Conservation (phyloP, 2,113 vertebrate genomes). For the Psilopogon haemacephalus region DNA sequence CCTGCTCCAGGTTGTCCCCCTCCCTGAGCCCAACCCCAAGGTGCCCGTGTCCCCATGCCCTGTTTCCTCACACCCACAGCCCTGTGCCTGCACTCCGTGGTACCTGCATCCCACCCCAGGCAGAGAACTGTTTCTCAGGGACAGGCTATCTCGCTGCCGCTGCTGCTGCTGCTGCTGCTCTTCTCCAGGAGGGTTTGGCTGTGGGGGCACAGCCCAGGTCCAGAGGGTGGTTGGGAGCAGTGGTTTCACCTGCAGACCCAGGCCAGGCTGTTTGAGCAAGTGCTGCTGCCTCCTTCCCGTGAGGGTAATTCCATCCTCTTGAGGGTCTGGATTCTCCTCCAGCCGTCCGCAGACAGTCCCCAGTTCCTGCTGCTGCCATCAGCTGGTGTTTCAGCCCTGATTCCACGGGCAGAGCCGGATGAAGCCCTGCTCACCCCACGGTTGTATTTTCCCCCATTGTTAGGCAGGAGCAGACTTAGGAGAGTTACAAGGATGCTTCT, state of each 20-base stretch:
- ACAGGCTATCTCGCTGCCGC: not conserved
- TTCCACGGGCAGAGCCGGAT: not conserved
- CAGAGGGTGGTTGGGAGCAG: accelerated
- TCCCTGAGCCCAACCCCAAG: not conserved
- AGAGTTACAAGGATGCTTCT: not conserved
- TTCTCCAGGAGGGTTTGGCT: not conserved
- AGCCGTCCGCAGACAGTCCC: not conserved
- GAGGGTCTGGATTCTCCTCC: not conserved
- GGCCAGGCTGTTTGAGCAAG: not conserved
- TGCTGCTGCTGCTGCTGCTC: not conserved
- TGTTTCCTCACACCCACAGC: not conserved
- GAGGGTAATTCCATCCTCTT: not conserved
- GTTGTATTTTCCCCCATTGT: not conserved
- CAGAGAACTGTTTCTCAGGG: not conserved
- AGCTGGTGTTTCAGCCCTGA: not conserved
- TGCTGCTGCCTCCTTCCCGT: accelerated
- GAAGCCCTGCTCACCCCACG: not conserved
- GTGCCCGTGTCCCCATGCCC: not conserved
- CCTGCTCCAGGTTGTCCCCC: not conserved
- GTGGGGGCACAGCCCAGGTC: not conserved
- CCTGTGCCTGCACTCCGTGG: not conserved
- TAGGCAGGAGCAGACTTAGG: not conserved
- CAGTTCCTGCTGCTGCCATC: not conserved
- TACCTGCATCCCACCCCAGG: not conserved
- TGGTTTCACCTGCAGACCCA: not conserved